Evolutionary conservation across 1,140 invertebrate genomes (phyloP), one percentile per base, ranked within the genome.

Genomic region (Drosophila mayri): DNA sequence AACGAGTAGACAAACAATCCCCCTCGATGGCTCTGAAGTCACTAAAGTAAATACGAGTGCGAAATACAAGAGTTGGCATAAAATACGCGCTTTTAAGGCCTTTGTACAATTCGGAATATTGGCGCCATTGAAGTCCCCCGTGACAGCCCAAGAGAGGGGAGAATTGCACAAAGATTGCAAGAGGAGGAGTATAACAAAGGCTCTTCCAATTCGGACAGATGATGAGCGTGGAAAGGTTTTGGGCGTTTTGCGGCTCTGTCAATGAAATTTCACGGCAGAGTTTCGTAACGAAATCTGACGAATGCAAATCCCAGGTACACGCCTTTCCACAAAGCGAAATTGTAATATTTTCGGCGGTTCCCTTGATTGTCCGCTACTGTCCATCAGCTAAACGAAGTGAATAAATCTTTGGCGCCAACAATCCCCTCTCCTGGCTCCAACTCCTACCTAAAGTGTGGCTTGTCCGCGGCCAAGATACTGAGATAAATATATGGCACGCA

Each of bases 1-100:
- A 82, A 86, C 59, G 67, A 87, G 83, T 79, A 59, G 84, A 83
- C 71, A 88, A 87, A 88, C 76, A 87, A 76, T 62, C 70, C 76
- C 59, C 55, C 77, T 86, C 65, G 66, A 88, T 86, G 73, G 76
- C 60, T 76, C 57, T 73, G 55, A 66, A 73, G 49, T 76, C 62
- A 72, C 63, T 76, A 76, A 79, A 63, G 37, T 43, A 77, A 81
- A 77, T 79, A 79, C 41, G 40, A 76, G 32, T 68, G 55, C 30
- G 28, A 58, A 50, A 58, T 58, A 20, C 35, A 60, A 40, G 50
- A 30, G 46, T 44, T 44, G 46, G 32, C 38, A 28, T 32, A 78
- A 78, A 63, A 66, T 50, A 43, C 11, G 61, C 60, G 44, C 18
- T 22, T 70, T 46, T 38, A 30, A 49, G 66, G n/a, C 59, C 46